Base-by-base conservation (phyloP, 2,113 vertebrate genomes). In the Dasyurus viverrinus region DNA sequence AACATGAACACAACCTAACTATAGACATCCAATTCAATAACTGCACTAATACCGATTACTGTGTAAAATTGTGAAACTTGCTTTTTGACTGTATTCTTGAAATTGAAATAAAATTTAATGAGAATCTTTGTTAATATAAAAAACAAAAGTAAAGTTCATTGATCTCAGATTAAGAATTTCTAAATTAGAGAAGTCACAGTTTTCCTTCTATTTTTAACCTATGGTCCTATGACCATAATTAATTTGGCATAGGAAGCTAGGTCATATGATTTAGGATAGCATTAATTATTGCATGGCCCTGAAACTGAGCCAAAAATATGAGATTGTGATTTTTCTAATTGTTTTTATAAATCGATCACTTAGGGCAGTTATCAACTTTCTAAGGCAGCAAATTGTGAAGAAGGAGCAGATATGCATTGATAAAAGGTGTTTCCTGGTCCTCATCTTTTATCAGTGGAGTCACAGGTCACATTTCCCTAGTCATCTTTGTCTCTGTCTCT, bases 71-170 rank as follows among this genome's bases (percentile, higher is more conserved):
- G 94, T 96, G 54, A 93, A 90, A 89, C 53, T 94, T 76, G 91
- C 92, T 97, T 42, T 93, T 94, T 97, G 91, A 96, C 91, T 97
- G 92, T 96, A 96, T 92, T 54, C 53, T 92, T 95, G 53, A 92
- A 93, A 68, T 55, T 94, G 46, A 97, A 84, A 96, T 96, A 96
- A 95, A 97, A 92, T 94, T 84, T 96, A 95, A 94, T 90, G 92
- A 97, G 95, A 92, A 89, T 96, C 50, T 53, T 94, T 95, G 90
- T 94, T 94, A n/a, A 93, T 27, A n/a, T 90, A 93, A 93, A 93
- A 89, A 95, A 48, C 7, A 48, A 48, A 52, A 52, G 11, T 36
- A 84, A 42, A 6, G 1, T 42, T 42, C 16, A 42, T n/a, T 84
- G 68, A 84, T 36, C 68, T n/a, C n/a, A 42, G 7, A 10, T 42